Conservation (phyloP, 2,113 vertebrate genomes). For the Rhinichthys klamathensis region DNA sequence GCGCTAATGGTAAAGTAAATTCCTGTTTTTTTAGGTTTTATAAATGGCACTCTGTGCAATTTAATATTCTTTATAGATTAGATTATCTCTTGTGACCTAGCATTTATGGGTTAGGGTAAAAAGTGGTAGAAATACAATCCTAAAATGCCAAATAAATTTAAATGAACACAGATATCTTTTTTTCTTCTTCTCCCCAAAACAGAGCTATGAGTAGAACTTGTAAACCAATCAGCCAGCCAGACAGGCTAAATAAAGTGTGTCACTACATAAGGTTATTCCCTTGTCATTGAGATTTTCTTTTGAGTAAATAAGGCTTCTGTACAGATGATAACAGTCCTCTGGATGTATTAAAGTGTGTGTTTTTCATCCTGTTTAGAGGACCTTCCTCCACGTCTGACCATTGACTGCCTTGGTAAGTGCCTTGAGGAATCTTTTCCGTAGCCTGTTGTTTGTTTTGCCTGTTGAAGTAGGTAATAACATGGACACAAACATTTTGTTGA, state of each 20-base stretch:
- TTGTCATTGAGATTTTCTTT: conserved; percentile 79
- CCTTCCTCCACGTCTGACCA: conserved; percentile 70
- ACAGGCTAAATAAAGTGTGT: conserved; percentile 77
- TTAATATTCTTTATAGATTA: not conserved
- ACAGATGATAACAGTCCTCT: conserved; percentile 76
- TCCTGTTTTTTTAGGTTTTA: not conserved
- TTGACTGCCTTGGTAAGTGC: conserved; percentile 73
- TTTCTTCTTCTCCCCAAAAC: conserved; percentile 58
- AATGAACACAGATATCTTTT: conserved; percentile 46
- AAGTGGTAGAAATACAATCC: not conserved
- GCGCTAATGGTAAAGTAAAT: conserved; percentile 1
- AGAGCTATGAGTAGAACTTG: conserved; percentile 77
- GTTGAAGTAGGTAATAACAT: conserved; percentile 67
- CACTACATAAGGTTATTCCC: conserved; percentile 78
- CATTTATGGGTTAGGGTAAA: not conserved
- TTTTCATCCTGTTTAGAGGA: conserved; percentile 79
- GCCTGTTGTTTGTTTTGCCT: conserved; percentile 77
- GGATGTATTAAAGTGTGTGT: conserved; percentile 73
- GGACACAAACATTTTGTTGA: conserved; percentile 51
- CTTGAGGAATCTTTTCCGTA: conserved; percentile 85
- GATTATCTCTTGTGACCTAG: not conserved
- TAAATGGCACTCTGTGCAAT: not conserved
- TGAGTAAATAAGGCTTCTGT: conserved; percentile 77
- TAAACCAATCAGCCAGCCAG: conserved; percentile 64
- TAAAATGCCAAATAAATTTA: not conserved